Conservation (phyloP, 2,888 invertebrate genomes). For the Aphidoletes aphidimyza region DNA sequence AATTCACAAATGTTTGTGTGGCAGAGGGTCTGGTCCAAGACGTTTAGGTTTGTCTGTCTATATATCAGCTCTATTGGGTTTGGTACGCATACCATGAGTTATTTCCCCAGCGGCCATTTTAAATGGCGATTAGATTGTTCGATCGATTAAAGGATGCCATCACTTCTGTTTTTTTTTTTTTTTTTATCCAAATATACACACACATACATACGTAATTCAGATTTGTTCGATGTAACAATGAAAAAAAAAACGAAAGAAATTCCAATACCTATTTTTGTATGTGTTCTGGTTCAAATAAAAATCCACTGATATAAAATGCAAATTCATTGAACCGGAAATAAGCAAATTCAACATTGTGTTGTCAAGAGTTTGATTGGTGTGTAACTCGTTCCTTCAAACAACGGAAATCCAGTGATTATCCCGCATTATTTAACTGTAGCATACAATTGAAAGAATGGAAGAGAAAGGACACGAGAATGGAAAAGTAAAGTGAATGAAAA, state of each 20-base stretch:
- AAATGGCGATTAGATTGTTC: slow-evolving; percentile 31
- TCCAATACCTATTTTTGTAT: slow-evolving; percentile 29
- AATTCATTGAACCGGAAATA: slow-evolving; percentile 28
- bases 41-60: no score
- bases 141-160: slow-evolving; percentile 33
- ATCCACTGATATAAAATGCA: slow-evolving; percentile 5
- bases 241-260: no score
- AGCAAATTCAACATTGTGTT: background rate
- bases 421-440: no score
- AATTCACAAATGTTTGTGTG: no score
- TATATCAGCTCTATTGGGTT: background rate
- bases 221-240: no score
- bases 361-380: background rate
- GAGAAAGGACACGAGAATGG: no score
- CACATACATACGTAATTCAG: no score
- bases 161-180: background rate
- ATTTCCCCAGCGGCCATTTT: slow-evolving; percentile 21
- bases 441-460: no score
- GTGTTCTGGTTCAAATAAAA: slow-evolving; percentile 4
- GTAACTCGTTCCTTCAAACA: background rate
- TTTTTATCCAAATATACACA: background rate
- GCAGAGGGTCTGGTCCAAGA: no score
- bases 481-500: background rate
- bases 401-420: no score
- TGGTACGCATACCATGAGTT: background rate